Conservation (phyloP, 2,888 invertebrate species). For the Andrena hattorfiana region DNA sequence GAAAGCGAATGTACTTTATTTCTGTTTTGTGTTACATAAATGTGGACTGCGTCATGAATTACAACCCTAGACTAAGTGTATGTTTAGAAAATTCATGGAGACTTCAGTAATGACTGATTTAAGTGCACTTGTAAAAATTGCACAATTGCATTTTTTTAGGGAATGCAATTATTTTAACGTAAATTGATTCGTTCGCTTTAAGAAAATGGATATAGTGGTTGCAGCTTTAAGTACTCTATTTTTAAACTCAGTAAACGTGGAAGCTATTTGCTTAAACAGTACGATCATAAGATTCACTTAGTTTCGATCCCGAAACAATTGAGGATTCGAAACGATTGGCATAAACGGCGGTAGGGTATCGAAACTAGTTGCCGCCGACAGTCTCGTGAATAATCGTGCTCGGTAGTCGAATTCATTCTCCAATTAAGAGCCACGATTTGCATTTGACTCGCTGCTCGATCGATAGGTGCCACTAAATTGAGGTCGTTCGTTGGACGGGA, state of each 20-base stretch:
- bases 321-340: slow-evolving; percentile 55
- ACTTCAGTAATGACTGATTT: no score
- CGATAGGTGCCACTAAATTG: slow-evolving; percentile 54
- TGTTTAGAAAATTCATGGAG: no score
- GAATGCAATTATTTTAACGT: no score
- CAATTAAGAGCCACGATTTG: slow-evolving; percentile 69
- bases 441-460: slow-evolving; percentile 60
- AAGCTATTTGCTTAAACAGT: slow-evolving; percentile 53
- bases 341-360: slow-evolving; percentile 42
- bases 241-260: slow-evolving; percentile 5
- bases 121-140: no score
- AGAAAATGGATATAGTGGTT: no score
- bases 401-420: slow-evolving; percentile 68
- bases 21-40: no score
- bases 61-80: no score
- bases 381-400: slow-evolving; percentile 64
- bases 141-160: no score
- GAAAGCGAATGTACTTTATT: no score
- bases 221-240: no score
- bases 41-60: no score
- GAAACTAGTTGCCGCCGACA: slow-evolving; percentile 57
- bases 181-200: no score
- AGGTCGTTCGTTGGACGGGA: slow-evolving; percentile 54
- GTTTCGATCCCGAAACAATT: slow-evolving; percentile 48
- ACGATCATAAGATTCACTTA: slow-evolving; percentile 55